A percentile compares a stretch with the other conserved stretches of the same genome.
Evolutionary conservation across 2,888 invertebrate genomes (phyloP).

Genomic region (Chironomus riparius): DNA sequence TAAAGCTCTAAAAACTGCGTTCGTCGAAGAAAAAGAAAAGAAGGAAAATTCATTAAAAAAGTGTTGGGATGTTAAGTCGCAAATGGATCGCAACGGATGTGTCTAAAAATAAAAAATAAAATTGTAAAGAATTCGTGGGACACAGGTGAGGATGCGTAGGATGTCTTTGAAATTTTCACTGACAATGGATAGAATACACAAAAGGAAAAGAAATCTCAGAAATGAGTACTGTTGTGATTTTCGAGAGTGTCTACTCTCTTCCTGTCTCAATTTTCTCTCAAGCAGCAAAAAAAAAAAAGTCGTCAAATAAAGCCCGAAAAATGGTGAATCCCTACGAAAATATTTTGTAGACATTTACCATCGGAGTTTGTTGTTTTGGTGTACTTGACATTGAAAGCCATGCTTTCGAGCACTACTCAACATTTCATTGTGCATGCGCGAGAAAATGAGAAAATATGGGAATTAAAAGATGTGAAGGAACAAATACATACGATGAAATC

Average conservation of each 20-base stretch:
- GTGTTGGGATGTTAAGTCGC: neutral
- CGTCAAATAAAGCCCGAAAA: neutral
- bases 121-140: neutral
- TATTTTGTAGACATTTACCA: neutral
- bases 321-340: neutral
- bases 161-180: too few relatives aligned
- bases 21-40: too few relatives aligned
- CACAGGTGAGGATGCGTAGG: too few relatives aligned
- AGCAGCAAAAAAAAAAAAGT: neutral
- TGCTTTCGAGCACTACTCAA: neutral
- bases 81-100: neutral
- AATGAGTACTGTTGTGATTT: too few relatives aligned
- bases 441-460: neutral
- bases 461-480: neutral
- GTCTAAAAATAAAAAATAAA: neutral
- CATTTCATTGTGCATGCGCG: neutral
- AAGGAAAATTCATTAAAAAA: neutral
- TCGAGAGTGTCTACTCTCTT: too few relatives aligned
- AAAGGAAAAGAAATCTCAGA: neutral
- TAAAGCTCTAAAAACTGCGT: too few relatives aligned
- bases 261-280: too few relatives aligned
- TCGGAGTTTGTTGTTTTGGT: neutral
- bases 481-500: neutral
- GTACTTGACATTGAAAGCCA: constrained; percentile 10
- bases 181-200: neutral